These are phyloP conservation scores for Oceanodroma tethys DNA, from an alignment of 2,113 vertebrate species.

Conservation along the genomic window DNA sequence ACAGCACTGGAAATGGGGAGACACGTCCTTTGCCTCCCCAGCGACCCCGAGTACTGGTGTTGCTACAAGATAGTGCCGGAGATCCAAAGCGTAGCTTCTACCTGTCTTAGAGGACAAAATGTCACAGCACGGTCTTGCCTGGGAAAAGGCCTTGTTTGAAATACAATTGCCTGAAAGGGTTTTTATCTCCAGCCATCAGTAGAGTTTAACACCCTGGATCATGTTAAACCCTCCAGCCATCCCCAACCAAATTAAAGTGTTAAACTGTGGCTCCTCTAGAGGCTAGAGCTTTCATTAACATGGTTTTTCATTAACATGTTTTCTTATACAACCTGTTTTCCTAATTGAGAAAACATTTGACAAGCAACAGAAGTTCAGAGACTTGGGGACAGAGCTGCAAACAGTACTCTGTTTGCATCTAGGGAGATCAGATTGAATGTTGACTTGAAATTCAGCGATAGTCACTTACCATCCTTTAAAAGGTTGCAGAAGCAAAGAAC, in stretches of 20 bases:
- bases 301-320: constrained; percentile 13
- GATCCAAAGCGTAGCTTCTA: background rate
- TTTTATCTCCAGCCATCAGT: constrained; percentile 7
- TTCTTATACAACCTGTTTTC: background rate
- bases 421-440: background rate
- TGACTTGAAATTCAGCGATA: background rate
- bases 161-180: background rate
- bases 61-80: background rate
- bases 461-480: background rate
- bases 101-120: background rate
- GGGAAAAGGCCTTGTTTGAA: background rate
- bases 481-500: background rate
- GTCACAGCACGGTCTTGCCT: background rate
- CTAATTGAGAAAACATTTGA: background rate
- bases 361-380: background rate
- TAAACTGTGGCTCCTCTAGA: background rate
- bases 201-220: background rate
- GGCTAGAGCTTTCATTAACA: constrained; percentile 13
- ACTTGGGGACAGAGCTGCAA: background rate
- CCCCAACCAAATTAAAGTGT: background rate
- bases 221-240: background rate
- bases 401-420: background rate
- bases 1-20: background rate
- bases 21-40: background rate
- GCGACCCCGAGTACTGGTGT: fast-evolving